phyloP scores from a whole-genome alignment of 2,797 vertebrate genomes.

The Myripristis jacobus region DNA sequence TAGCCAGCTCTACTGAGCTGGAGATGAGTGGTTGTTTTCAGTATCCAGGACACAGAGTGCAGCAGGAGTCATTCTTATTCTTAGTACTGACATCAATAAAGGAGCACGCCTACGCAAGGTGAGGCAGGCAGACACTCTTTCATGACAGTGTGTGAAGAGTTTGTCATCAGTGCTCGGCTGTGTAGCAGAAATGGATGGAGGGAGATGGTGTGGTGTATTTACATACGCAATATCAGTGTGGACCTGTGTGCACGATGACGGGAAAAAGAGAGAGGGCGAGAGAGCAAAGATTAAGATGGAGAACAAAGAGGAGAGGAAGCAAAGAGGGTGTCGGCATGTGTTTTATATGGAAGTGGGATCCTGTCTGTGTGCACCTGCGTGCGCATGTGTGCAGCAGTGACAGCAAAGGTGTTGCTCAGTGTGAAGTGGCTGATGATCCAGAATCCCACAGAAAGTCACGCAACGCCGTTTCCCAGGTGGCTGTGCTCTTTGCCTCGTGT shows the following conservation, averaged over 20 bases:
- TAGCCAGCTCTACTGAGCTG: slow-evolving; percentile 66
- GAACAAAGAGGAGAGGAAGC: background rate
- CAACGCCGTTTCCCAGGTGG: slow-evolving; percentile 52
- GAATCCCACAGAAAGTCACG: slow-evolving; percentile 55
- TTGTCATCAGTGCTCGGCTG: slow-evolving; percentile 40
- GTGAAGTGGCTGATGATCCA: slow-evolving; percentile 55
- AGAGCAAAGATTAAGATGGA: slow-evolving; percentile 6
- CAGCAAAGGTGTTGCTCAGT: slow-evolving; percentile 51
- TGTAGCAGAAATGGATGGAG: slow-evolving; percentile 40
- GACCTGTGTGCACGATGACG: too few relatives aligned
- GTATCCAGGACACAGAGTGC: slow-evolving; percentile 66
- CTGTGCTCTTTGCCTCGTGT: slow-evolving; percentile 41
- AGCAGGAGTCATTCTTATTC: slow-evolving; percentile 68
- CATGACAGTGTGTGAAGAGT: slow-evolving; percentile 50
- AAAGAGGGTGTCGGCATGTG: slow-evolving; percentile 11
- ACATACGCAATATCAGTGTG: background rate
- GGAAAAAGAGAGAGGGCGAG: background rate
- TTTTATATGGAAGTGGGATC: slow-evolving; percentile 23
- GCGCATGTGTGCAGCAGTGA: slow-evolving; percentile 26
- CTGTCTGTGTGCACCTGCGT: slow-evolving; percentile 11
- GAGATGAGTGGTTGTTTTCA: slow-evolving; percentile 59
- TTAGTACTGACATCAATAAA: slow-evolving; percentile 62
- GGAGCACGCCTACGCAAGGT: slow-evolving; percentile 35
- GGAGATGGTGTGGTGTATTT: background rate
- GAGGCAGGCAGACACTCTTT: slow-evolving; percentile 35